Conservation (phyloP, 2,113 vertebrate species). For the Dolichotis patagonum region DNA sequence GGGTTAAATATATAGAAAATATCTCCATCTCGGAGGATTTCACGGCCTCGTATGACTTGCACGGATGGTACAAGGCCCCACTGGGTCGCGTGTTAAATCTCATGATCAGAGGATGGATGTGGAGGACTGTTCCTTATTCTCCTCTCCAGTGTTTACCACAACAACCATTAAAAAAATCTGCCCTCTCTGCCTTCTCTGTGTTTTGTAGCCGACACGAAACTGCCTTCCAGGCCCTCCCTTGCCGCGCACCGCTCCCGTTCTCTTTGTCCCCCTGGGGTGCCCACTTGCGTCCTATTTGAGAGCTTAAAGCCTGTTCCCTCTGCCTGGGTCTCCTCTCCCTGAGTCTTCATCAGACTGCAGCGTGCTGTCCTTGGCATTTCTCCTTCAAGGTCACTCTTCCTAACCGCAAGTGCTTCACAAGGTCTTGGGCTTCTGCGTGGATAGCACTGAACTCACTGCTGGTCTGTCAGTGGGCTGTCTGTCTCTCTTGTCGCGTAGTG, state of each 20-base stretch:
- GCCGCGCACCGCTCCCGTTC: background rate
- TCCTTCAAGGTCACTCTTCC: background rate
- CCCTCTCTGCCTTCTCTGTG: background rate
- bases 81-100: background rate
- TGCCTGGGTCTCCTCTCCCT: background rate
- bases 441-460: background rate
- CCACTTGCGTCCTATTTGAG: background rate
- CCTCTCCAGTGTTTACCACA: background rate
- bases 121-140: background rate
- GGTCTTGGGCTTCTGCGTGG: background rate
- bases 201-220: background rate
- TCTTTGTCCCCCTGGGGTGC: background rate
- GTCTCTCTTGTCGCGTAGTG: background rate
- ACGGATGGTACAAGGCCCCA: background rate
- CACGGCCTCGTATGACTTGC: background rate
- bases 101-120: background rate
- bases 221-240: background rate
- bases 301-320: background rate
- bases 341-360: background rate
- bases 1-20: background rate
- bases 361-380: background rate
- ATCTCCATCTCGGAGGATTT: background rate
- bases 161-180: background rate
- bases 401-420: background rate
- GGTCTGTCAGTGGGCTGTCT: background rate